Conservation (phyloP, 2,888 invertebrate genomes). For the Epirrita christyi region DNA sequence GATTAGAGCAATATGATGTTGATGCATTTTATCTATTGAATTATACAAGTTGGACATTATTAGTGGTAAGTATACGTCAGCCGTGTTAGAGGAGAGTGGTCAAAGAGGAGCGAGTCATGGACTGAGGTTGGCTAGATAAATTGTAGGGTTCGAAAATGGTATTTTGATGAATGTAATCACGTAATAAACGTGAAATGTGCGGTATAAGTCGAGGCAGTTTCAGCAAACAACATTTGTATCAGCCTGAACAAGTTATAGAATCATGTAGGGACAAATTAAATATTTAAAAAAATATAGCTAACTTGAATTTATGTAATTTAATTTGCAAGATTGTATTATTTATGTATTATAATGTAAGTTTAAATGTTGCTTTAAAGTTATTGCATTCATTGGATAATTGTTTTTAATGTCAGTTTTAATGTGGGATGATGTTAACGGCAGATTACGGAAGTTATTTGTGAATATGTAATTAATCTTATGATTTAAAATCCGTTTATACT, state of each 20-base stretch:
- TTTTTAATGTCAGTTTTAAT: slow-evolving; percentile 75
- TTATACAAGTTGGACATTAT: slow-evolving; percentile 43
- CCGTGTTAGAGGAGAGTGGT: slow-evolving; percentile 56
- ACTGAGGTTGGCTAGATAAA: slow-evolving; percentile 60
- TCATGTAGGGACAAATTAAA: slow-evolving; percentile 78
- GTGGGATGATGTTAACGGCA: slow-evolving; percentile 71
- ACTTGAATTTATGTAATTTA: slow-evolving; percentile 82
- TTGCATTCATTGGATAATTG: slow-evolving; percentile 75
- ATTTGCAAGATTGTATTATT: slow-evolving; percentile 83
- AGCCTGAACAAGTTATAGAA: slow-evolving; percentile 59
- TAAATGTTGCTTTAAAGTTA: slow-evolving; percentile 83
- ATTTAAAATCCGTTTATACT: slow-evolving; percentile 84
- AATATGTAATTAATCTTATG: slow-evolving; percentile 85
- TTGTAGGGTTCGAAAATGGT: slow-evolving; percentile 50
- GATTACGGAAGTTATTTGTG: slow-evolving; percentile 80
- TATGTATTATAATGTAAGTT: slow-evolving; percentile 83
- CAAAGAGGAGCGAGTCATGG: slow-evolving; percentile 62
- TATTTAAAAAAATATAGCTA: slow-evolving; percentile 79
- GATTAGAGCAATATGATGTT: slow-evolving; percentile 36
- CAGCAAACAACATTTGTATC: slow-evolving; percentile 47
- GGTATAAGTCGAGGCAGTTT: slow-evolving; percentile 19
- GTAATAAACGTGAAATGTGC: slow-evolving; percentile 47
- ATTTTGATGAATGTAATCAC: slow-evolving; percentile 55
- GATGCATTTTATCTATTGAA: slow-evolving; percentile 32
- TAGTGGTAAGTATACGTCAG: slow-evolving; percentile 54